Evolutionary conservation across 2,113 vertebrate genomes (phyloP), one percentile per base, ranked within the genome.

Genomic region (Mustela nigripes): DNA sequence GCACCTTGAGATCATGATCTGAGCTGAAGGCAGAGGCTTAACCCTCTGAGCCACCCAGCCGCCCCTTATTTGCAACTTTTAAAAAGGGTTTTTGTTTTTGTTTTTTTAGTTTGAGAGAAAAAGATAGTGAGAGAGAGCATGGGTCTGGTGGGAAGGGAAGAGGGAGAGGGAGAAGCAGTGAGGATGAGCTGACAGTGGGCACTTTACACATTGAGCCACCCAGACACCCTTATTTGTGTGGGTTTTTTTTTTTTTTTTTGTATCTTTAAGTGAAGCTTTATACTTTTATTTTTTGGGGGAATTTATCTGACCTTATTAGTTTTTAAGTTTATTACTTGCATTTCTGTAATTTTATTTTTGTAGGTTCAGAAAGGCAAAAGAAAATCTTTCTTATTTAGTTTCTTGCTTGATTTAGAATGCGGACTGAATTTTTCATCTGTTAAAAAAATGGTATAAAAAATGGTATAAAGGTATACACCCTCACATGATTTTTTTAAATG

Each of bases 281-380:
- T 1, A n/a, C 7, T 69, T 69, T 69, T 69, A 33, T 73, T 73
- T 73, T 67, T 33, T 4, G 6, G 21, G 11, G 4, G 11, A n/a
- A 12, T 16, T 91, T 36, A 16, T 67, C 53, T 45, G n/a, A 94
- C 42, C 36, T 58, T 78, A 78, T 45, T 11, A 36, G 10, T 65
- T 91, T 94, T 76, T 74, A 89, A 63, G 14, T 56, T 82, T 83
- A 83, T 56, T 89, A 62, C n/a, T 73, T 84, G 60, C 15, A 71
- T 85, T 71, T 39, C 36, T 74, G 4, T 86, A 86, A 86, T 65
- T 63, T 56, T 80, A 87, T 50, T 45, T 91, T 69, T 90, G 39
- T 82, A 45, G 24, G 48, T 45, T 91, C 11, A 73, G 50, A 80
- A 91, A 91, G 39, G 6, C 28, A 85, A 83, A 63, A 63, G 16